Base-by-base conservation (phyloP, 2,113 vertebrate species). In the Chloebia gouldiae region DNA sequence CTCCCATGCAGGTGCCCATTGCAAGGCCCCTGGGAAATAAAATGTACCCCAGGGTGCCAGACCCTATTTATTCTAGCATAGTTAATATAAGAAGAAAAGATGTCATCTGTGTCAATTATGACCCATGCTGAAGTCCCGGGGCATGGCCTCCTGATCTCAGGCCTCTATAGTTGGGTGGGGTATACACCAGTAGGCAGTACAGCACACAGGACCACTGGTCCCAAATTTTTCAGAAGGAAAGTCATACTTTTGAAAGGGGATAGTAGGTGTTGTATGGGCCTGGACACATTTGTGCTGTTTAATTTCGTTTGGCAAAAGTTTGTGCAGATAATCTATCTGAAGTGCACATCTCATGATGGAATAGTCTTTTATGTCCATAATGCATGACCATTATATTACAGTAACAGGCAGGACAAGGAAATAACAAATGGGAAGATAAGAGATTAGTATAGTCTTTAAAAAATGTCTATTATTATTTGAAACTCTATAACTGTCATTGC, bases 401-500 rank as follows among this genome's bases (percentile, higher is more conserved):
- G 86, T 79, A 96, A 93, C 68, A 94, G 68, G 39, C 50, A 93
- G 70, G 78, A 87, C 70, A 90, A 85, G 91, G 65, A 95, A 93
- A 76, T 92, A 97, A 91, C 70, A 92, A 95, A 95, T 95, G 86
- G 37, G 51, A 80, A 89, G 80, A 88, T 93, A 95, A 93, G 78
- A 93, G 86, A 91, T 95, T 84, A 91, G 85, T 92, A 57, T 50
- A 92, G 88, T 95, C 72, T 90, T 87, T 77, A 18, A 92, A 89
- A 96, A 95, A 96, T 80, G 40, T 86, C 90, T 96, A 33, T 94
- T 96, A 81, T 92, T 96, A 94, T 81, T 97, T 88, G 93, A 78
- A 93, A 95, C 88, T 90, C 51, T 94, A 61, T 96, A 96, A 92
- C 93, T 90, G 92, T 96, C 93, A 92, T 81, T 93, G 66, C 80